Conservation (phyloP, 2,888 invertebrate species). For the Mythimna impura region DNA sequence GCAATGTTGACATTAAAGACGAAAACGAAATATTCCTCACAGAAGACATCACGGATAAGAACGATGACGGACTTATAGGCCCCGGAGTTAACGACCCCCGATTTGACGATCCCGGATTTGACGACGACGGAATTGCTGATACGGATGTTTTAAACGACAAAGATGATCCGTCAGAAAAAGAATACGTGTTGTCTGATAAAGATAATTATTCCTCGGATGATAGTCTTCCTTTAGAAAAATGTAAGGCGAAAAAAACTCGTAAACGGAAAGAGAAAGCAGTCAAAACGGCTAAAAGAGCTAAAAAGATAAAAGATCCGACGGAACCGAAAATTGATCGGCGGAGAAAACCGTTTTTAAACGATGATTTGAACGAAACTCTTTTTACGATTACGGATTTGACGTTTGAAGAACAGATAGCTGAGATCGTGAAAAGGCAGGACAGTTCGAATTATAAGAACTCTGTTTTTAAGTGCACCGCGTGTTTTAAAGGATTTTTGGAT, state of each 20-base stretch:
- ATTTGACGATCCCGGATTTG: constrained; percentile 12
- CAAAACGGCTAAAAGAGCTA: constrained; percentile 48
- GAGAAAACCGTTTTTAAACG: constrained; percentile 82
- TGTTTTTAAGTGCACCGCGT: constrained; percentile 80
- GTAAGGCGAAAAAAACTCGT: constrained; percentile 66
- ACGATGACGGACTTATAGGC: constrained; percentile 35
- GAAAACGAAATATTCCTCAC: constrained; percentile 65
- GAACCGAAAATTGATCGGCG: constrained; percentile 81
- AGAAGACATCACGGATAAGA: constrained; percentile 44
- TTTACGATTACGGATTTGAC: constrained; percentile 82
- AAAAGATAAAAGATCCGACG: constrained; percentile 46
- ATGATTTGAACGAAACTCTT: constrained; percentile 81
- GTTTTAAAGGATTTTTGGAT: constrained; percentile 84
- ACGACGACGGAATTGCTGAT: not conserved
- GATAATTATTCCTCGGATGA: constrained; percentile 76
- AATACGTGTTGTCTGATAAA: constrained; percentile 36
- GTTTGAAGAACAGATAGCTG: constrained; percentile 81
- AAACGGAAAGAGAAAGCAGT: constrained; percentile 34
- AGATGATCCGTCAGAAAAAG: constrained; percentile 17
- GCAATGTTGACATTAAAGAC: constrained; percentile 58
- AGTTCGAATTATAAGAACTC: constrained; percentile 82
- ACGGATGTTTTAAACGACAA: constrained; percentile 25
- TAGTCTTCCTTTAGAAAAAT: constrained; percentile 73
- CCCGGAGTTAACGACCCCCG: constrained; percentile 14
- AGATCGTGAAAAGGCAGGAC: constrained; percentile 82